A percentile compares a stretch with the other conserved stretches of the same genome.
Evolutionary conservation across 2,797 vertebrate species (phyloP).

Genomic region (Sebastolobus alascanus): DNA sequence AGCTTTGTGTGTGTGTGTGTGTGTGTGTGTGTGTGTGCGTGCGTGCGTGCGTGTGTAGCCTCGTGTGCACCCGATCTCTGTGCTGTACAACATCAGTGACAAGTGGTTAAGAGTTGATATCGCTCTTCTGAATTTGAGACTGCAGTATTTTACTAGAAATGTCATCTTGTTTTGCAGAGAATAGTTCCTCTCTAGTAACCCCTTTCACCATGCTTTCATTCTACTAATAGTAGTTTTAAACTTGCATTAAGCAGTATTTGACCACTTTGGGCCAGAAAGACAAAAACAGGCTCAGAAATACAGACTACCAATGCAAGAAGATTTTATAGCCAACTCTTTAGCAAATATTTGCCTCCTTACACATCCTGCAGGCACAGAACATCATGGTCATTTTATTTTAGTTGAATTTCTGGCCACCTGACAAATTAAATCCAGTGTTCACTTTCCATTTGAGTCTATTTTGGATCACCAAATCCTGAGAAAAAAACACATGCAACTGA

Average conservation of each 20-base stretch:
- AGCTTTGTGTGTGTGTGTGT: not conserved
- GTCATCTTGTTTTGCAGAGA: not conserved
- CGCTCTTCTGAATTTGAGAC: not conserved
- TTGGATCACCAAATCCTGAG: not conserved
- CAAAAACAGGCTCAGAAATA: not conserved
- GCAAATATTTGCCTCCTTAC: not conserved
- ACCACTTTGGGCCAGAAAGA: not conserved
- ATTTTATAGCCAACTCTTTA: not conserved
- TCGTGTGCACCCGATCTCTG: no score
- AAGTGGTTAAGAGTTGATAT: not conserved
- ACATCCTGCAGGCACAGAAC: not conserved
- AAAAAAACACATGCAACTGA: no score
- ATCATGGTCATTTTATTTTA: not conserved
- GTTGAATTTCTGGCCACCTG: not conserved
- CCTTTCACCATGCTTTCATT: not conserved
- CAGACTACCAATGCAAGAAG: not conserved
- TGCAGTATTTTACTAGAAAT: constrained; percentile 1
- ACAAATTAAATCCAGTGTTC: not conserved
- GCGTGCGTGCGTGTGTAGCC: not conserved
- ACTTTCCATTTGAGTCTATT: not conserved
- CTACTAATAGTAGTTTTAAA: not conserved
- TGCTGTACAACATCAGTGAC: not conserved
- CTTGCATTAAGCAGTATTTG: not conserved
- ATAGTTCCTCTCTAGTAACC: not conserved
- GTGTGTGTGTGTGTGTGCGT: no score